phyloP scores from a whole-genome alignment of 2,113 vertebrate genomes.

The Corythornis cristatus region DNA sequence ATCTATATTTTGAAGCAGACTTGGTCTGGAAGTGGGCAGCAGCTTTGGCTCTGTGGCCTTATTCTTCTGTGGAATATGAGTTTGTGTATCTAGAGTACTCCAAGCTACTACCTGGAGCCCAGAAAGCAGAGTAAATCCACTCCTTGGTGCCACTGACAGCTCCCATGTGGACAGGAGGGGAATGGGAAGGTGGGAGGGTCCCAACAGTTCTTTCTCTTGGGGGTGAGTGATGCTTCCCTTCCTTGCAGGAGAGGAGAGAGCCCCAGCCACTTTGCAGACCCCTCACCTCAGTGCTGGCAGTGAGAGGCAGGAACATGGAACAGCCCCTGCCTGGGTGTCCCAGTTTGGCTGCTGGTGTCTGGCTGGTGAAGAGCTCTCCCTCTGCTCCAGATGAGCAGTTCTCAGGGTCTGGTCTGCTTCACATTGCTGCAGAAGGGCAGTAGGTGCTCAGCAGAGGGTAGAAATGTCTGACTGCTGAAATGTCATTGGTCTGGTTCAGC shows the following conservation, averaged over 20 bases:
- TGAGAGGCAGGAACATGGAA: not conserved
- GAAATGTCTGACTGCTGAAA: not conserved
- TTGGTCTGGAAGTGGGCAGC: not conserved
- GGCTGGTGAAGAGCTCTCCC: not conserved
- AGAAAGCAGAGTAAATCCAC: not conserved
- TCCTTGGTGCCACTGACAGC: not conserved
- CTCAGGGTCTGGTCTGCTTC: not conserved
- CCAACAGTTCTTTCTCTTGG: fast-evolving
- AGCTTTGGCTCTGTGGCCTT: not conserved
- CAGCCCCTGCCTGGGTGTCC: not conserved
- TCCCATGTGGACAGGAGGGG: fast-evolving
- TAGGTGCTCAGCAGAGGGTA: not conserved
- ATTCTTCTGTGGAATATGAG: too few species aligned
- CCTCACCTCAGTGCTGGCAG: not conserved
- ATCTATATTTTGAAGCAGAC: not conserved
- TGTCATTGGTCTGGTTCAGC: not conserved
- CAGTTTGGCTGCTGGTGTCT: not conserved
- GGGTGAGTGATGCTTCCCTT: not conserved
- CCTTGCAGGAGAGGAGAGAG: not conserved
- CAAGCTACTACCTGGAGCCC: not conserved
- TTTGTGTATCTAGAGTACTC: not conserved
- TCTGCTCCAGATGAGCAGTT: not conserved
- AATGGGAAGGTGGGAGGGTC: not conserved
- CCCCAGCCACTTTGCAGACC: not conserved
- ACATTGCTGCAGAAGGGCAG: not conserved